Percentiles rank a stretch among this genome's conserved stretches.
These are phyloP conservation scores for Irena cyanogastra DNA, from an alignment of 2,113 vertebrate genomes.

Conservation along the genomic window DNA sequence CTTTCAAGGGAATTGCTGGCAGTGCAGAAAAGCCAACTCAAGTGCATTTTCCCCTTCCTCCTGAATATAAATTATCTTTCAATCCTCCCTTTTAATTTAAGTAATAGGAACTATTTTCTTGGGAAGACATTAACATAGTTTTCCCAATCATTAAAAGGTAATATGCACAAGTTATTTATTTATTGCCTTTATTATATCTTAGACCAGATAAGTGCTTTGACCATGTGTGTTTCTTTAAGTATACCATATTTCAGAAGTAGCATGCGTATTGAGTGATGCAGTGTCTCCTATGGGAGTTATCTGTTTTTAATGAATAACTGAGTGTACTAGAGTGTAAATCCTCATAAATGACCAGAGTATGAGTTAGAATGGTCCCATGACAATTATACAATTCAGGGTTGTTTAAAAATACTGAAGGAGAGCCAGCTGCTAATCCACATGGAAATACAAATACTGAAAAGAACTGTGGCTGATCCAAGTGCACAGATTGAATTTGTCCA, in stretches of 20 bases:
- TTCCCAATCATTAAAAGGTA: not conserved
- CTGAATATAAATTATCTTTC: not conserved
- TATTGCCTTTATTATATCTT: not conserved
- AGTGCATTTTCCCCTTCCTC: not conserved
- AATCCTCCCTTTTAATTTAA: not conserved
- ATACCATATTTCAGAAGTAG: not conserved
- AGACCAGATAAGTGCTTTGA: not conserved
- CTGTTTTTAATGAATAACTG: slow-evolving; percentile 75
- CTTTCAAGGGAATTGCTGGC: not conserved
- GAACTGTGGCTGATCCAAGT: slow-evolving; percentile 6
- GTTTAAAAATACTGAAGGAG: slow-evolving; percentile 32
- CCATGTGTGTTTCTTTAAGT: not conserved
- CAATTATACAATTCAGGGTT: slow-evolving; percentile 1
- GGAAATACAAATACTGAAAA: slow-evolving; percentile 24
- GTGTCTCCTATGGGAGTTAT: not conserved
- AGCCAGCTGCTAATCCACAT: slow-evolving; percentile 43
- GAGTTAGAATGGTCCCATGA: slow-evolving; percentile 14
- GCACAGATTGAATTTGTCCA: not conserved
- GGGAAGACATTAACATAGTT: not conserved
- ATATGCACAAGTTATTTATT: not conserved
- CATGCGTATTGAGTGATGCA: not conserved
- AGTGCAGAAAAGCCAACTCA: not conserved
- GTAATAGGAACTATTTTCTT: not conserved
- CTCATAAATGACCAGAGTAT: not conserved
- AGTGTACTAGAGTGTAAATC: slow-evolving; percentile 25